phyloP scores from a whole-genome alignment of 2,888 invertebrate species.

The Lepidonotus clava region DNA sequence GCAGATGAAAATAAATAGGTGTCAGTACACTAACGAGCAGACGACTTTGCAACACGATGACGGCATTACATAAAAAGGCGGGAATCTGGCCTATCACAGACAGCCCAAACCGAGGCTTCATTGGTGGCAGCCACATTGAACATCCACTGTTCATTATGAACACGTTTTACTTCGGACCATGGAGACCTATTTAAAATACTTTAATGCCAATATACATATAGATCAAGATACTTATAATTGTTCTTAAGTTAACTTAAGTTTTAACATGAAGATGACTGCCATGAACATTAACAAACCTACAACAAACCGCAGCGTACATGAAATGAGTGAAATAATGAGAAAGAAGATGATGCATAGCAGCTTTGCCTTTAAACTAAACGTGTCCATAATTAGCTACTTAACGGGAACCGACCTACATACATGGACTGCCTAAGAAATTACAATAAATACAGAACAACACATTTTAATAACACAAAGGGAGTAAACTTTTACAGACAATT shows the following conservation, averaged over 20 bases:
- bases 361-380: too few species aligned
- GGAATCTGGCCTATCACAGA: conserved; percentile 42
- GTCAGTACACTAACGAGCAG: not conserved
- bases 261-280: conserved; percentile 1
- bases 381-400: too few species aligned
- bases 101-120: conserved; percentile 31
- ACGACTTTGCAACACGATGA: conserved; percentile 1
- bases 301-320: not conserved
- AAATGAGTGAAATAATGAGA: conserved; percentile 23
- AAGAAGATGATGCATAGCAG: too few species aligned
- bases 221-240: conserved; percentile 26
- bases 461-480: not conserved
- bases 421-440: too few species aligned
- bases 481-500: not conserved
- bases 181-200: conserved; percentile 10
- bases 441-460: too few species aligned
- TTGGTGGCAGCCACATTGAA: not conserved
- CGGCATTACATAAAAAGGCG: conserved; percentile 8
- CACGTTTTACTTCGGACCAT: not conserved
- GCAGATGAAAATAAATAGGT: conserved; percentile 27
- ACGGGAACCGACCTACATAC: too few species aligned
- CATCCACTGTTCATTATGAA: not conserved
- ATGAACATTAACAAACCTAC: not conserved
- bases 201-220: conserved; percentile 28
- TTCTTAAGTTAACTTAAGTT: not conserved